Evolutionary conservation across 2,888 invertebrate species (phyloP), one percentile per base, ranked within the genome.

Genomic region (Trissolcus brochymenae): DNA sequence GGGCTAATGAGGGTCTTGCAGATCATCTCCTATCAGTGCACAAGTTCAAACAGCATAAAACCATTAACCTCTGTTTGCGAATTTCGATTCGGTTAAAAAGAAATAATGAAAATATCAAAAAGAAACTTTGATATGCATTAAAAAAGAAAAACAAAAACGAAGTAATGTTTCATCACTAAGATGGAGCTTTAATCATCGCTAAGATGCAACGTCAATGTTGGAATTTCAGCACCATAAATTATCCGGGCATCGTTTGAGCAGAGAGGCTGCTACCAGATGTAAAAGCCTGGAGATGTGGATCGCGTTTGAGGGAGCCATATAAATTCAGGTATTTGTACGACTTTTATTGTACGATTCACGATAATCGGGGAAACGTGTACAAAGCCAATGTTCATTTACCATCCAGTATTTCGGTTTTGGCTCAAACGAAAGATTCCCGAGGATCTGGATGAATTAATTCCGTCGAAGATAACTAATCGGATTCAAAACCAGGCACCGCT

Each of bases 361-460:
- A 61, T 67, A 71, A 71, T 71, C 66, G 16, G 40, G 65, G 19
- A 66, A 76, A 71, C 71, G 61, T 62, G 62, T 67, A 71, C 67
- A 76, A 76, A 67, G 72, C 67, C 67, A 40, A 50, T 71, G 71
- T 62, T 67, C 72, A 77, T 67, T 77, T 71, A 72, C 67, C 55
- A 70, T 46, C 35, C 54, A 46, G 46, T 61, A 61, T 61, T 29
- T 56, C 35, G 59, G 68, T 68, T n/a, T n/a, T 60, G 59, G 62
- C 41, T 68, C 71, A 77, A 68, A 78, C 61, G 70, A 66, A 61
- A 70, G 73, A 68, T 66, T 35, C 78, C 55, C 57, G 53, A 57
- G 67, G 19, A 74, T 67, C 57, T 43, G 65, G 68, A 73, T 73
- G 60, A 73, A 77, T 77, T 77, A 77, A 77, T 77, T 73, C 53